Percentiles rank a stretch among this genome's conserved stretches.
phyloP scores from a whole-genome alignment of 2,888 invertebrate species.

The Calliphora vomitoria region DNA sequence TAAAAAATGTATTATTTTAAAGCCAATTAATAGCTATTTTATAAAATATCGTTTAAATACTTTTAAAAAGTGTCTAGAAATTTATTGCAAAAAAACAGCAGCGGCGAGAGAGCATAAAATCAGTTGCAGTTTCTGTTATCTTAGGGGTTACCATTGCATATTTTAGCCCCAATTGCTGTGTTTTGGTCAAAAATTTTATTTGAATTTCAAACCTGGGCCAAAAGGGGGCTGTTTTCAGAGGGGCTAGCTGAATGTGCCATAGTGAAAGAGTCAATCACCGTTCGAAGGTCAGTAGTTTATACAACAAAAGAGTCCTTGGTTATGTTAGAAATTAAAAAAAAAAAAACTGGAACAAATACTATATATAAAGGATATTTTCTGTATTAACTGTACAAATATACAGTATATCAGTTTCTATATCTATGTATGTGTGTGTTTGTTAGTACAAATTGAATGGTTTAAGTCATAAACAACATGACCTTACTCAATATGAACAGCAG shows the following conservation, averaged over 20 bases:
- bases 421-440: neutral
- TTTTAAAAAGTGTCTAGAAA: neutral
- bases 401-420: neutral
- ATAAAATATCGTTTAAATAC: neutral
- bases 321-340: constrained; percentile 19
- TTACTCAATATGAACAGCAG: constrained; percentile 61
- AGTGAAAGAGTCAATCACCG: constrained; percentile 73
- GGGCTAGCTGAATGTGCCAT: constrained; percentile 8
- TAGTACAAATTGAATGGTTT: constrained; percentile 48
- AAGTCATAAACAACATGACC: constrained; percentile 73
- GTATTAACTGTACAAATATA: constrained; percentile 51
- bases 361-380: constrained; percentile 54
- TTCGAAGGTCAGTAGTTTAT: constrained; percentile 71
- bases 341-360: constrained; percentile 67
- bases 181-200: neutral
- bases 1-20: no score
- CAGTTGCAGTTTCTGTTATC: constrained; percentile 30
- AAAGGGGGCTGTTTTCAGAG: constrained; percentile 2
- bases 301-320: constrained; percentile 56
- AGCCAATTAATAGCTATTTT: no score
- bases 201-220: neutral
- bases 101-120: neutral
- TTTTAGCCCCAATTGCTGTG: neutral
- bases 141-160: constrained; percentile 32
- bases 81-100: neutral